A percentile compares a stretch with the other conserved stretches of the same genome.
Evolutionary conservation across 2,797 vertebrate species (phyloP).

Genomic region (Gymnothorax javanicus): DNA sequence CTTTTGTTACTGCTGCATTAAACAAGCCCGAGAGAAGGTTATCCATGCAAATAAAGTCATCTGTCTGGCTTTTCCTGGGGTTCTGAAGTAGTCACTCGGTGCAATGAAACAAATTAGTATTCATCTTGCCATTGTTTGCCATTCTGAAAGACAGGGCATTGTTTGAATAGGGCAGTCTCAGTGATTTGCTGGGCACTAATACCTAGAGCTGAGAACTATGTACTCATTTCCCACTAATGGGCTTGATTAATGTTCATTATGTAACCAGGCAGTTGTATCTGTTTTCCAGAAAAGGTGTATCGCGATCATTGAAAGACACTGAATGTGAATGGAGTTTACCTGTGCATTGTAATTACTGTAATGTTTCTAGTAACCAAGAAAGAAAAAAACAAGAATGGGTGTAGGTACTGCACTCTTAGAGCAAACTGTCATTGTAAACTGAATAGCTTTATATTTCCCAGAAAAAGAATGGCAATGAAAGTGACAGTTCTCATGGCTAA

Average conservation of each 20-base stretch:
- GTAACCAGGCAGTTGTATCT: neutral
- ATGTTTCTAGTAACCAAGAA: too few relatives aligned
- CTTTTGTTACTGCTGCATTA: neutral
- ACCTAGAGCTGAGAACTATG: neutral
- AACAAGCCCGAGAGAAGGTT: conserved; percentile 5
- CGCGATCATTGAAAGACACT: too few relatives aligned
- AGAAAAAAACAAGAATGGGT: too few relatives aligned
- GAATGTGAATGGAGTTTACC: too few relatives aligned
- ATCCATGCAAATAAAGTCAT: conserved; percentile 8
- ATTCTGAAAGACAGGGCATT: neutral
- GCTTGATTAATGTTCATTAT: neutral
- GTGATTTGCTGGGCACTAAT: neutral
- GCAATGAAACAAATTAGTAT: neutral
- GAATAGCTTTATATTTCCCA: too few relatives aligned
- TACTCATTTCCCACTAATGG: neutral
- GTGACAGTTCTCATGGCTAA: too few relatives aligned
- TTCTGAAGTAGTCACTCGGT: neutral
- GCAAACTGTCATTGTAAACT: too few relatives aligned
- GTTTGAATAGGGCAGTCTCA: neutral
- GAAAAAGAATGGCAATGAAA: too few relatives aligned
- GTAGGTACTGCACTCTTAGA: too few relatives aligned
- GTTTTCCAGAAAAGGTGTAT: neutral
- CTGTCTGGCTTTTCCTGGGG: neutral
- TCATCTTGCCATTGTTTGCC: neutral
- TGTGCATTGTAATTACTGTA: too few relatives aligned